Evolutionary conservation across 1,140 invertebrate species (phyloP).

Genomic region (Orussus abietinus): DNA sequence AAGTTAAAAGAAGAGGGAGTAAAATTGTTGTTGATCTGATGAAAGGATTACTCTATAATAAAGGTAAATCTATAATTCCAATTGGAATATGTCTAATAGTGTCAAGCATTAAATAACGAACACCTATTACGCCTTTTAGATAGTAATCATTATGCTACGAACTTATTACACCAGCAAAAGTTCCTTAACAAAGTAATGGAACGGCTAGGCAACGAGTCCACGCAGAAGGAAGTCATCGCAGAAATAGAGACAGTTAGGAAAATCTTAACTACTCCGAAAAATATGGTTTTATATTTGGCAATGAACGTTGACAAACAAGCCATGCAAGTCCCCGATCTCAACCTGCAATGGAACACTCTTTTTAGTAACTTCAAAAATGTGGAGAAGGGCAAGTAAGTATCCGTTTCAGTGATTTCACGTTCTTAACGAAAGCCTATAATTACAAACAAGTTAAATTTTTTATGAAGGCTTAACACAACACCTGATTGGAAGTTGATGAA

Average conservation of each 20-base stretch:
- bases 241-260: slow-evolving; percentile 62
- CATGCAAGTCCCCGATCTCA: slow-evolving; percentile 47
- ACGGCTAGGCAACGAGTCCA: slow-evolving; percentile 56
- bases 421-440: background rate
- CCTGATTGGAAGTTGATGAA: slow-evolving; percentile 54
- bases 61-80: slow-evolving; percentile 50
- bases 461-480: slow-evolving; percentile 50
- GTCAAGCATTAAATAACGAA: slow-evolving; percentile 7
- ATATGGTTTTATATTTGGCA: slow-evolving; percentile 68
- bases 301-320: slow-evolving; percentile 64
- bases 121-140: slow-evolving; percentile 51
- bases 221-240: slow-evolving; percentile 55
- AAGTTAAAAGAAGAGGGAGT: slow-evolving; percentile 64
- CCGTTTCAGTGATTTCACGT: slow-evolving; percentile 6
- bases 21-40: slow-evolving; percentile 60
- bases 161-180: slow-evolving; percentile 70
- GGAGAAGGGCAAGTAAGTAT: slow-evolving; percentile 41
- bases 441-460: slow-evolving; percentile 9
- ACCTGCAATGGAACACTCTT: slow-evolving; percentile 57
- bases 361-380: slow-evolving; percentile 31
- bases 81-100: slow-evolving; percentile 9
- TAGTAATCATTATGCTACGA: slow-evolving; percentile 67
- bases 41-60: slow-evolving; percentile 59
- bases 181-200: slow-evolving; percentile 69
- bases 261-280: slow-evolving; percentile 57